phyloP scores from a whole-genome alignment of 2,797 vertebrate species.

The Betta splendens region DNA sequence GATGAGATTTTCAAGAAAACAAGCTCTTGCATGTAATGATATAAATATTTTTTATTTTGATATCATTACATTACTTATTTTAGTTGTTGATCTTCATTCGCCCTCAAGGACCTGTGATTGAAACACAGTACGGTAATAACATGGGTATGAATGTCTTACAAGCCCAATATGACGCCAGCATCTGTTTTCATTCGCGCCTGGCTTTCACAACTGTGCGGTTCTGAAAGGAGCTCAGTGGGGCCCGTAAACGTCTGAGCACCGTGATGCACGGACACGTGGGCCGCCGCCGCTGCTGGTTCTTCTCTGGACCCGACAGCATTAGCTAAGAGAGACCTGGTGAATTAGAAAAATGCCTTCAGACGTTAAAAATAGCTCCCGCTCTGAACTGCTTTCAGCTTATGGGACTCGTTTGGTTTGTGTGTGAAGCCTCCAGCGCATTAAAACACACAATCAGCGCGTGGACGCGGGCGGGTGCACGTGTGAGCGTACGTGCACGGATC shows the following conservation, averaged over 20 bases:
- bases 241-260: conserved; percentile 44
- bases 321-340: conserved; percentile 31
- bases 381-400: conserved; percentile 53
- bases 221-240: conserved; percentile 46
- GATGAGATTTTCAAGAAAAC: conserved; percentile 25
- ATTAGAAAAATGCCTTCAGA: conserved; percentile 46
- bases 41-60: conserved; percentile 18
- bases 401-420: conserved; percentile 66
- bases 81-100: conserved; percentile 24
- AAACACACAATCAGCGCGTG: conserved; percentile 60
- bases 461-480: conserved; percentile 47
- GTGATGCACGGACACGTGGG: conserved; percentile 20
- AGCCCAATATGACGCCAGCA: conserved; percentile 46
- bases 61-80: too few species aligned
- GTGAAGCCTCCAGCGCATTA: conserved; percentile 52
- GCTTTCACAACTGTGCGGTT: conserved; percentile 60
- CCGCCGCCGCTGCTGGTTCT: too few species aligned
- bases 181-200: conserved; percentile 71
- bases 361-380: conserved; percentile 69
- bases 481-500: not conserved
- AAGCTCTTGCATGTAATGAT: conserved; percentile 18
- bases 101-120: conserved; percentile 29
- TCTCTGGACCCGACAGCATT: conserved; percentile 22
- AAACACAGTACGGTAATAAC: conserved; percentile 38
- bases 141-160: conserved; percentile 32